These are phyloP conservation scores for Thalassaphorura encarpata DNA, from an alignment of 1,140 invertebrate genomes.

Conservation along the genomic window DNA sequence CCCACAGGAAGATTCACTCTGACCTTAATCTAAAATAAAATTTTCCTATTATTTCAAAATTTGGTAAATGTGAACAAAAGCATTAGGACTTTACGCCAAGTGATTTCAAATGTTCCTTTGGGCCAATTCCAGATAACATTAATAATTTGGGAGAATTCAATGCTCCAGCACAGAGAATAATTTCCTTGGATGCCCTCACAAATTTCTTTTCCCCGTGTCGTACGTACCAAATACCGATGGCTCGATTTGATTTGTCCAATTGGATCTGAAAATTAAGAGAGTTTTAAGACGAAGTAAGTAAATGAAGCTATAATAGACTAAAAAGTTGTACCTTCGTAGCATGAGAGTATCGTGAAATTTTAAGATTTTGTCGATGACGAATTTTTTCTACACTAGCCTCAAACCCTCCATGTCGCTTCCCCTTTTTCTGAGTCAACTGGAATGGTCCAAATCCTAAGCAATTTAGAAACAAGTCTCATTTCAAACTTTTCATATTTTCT, in stretches of 20 bases:
- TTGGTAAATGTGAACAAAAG: not conserved
- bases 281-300: not conserved
- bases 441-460: constrained; percentile 11
- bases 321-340: constrained; percentile 20
- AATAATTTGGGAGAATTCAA: constrained; percentile 60
- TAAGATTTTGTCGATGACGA: constrained; percentile 10
- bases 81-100: constrained; percentile 1
- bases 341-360: constrained; percentile 19
- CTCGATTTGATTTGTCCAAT: constrained; percentile 22
- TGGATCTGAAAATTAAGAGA: constrained; percentile 16
- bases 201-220: constrained; percentile 44
- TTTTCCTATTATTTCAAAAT: not conserved
- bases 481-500: not conserved
- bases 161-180: constrained; percentile 63
- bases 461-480: not conserved
- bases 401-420: constrained; percentile 18
- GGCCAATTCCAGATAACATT: constrained; percentile 29
- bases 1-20: constrained; percentile 39
- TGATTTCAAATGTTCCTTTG: constrained; percentile 18
- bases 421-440: constrained; percentile 21
- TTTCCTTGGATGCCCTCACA: constrained; percentile 55
- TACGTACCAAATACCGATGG: constrained; percentile 53
- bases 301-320: too few species aligned
- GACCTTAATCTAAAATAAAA: constrained; percentile 11
- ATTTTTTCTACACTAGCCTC: constrained; percentile 16